Evolutionary conservation across 2,113 vertebrate species (phyloP).

Genomic region (Cynocephalus volans): DNA sequence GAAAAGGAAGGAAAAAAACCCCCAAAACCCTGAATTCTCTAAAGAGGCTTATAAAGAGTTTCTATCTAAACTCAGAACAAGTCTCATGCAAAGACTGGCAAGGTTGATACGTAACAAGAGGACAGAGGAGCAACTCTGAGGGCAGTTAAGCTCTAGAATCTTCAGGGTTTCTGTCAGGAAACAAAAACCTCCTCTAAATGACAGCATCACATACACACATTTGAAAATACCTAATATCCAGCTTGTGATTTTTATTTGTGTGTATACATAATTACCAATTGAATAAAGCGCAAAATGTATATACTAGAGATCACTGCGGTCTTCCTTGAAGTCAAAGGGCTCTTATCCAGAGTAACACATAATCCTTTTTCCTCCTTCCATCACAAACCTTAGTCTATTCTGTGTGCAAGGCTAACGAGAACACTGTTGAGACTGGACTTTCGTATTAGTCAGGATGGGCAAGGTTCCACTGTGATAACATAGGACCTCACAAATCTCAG

Average conservation of each 20-base stretch:
- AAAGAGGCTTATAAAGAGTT: not conserved
- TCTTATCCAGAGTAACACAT: not conserved
- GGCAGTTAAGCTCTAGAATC: not conserved
- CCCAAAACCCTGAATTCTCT: not conserved
- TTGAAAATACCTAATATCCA: conserved; percentile 25
- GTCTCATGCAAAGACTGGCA: not conserved
- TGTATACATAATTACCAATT: not conserved
- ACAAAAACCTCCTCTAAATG: conserved; percentile 34
- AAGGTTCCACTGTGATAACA: not conserved
- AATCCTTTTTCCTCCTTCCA: not conserved
- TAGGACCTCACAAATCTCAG: not conserved
- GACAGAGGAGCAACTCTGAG: not conserved
- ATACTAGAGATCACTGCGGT: not conserved
- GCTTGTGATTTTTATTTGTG: not conserved
- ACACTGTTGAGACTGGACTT: not conserved
- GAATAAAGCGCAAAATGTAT: conserved; percentile 3
- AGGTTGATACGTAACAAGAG: not conserved
- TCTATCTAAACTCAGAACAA: not conserved
- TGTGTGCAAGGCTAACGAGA: not conserved
- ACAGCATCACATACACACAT: not conserved
- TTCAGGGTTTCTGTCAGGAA: conserved; percentile 47
- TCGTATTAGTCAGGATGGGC: not conserved
- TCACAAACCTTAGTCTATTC: not conserved
- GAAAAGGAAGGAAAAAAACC: not conserved
- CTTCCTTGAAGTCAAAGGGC: not conserved